phyloP scores from a whole-genome alignment of 2,797 vertebrate genomes.

The Parambassis ranga region DNA sequence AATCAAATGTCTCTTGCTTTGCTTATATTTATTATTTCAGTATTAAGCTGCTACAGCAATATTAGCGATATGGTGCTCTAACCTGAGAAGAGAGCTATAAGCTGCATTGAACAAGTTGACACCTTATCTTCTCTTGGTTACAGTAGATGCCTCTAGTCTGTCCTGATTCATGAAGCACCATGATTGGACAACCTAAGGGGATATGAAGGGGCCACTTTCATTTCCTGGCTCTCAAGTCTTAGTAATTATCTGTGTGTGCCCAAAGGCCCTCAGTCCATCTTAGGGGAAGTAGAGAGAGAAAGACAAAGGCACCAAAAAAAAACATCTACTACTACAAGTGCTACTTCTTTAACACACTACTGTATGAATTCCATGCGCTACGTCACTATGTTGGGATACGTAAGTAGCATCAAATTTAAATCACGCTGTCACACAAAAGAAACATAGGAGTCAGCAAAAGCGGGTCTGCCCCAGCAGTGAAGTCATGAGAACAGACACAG shows the following conservation, averaged over 20 bases:
- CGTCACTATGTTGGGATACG: not conserved
- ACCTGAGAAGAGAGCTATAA: not conserved
- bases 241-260: slow-evolving; percentile 64
- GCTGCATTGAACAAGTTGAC: not conserved
- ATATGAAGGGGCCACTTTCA: slow-evolving; percentile 45
- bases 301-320: slow-evolving; percentile 5
- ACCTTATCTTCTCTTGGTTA: slow-evolving; percentile 26
- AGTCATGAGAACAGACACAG: slow-evolving; percentile 68
- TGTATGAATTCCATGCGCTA: not conserved
- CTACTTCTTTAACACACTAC: too few relatives aligned
- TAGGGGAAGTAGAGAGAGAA: slow-evolving; percentile 10
- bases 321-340: too few relatives aligned
- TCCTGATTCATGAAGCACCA: slow-evolving; percentile 58
- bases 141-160: slow-evolving; percentile 30
- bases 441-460: slow-evolving; percentile 44
- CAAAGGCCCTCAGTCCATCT: slow-evolving; percentile 36
- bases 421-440: slow-evolving; percentile 1
- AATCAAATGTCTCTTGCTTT: not conserved
- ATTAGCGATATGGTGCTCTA: not conserved
- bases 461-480: slow-evolving; percentile 48
- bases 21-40: not conserved
- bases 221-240: slow-evolving; percentile 63
- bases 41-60: not conserved
- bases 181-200: slow-evolving; percentile 58
- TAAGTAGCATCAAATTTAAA: slow-evolving; percentile 8